Percentiles rank a stretch among this genome's conserved stretches.
Conservation (phyloP, 2,113 vertebrate species). For the Psittacara wagleri region DNA sequence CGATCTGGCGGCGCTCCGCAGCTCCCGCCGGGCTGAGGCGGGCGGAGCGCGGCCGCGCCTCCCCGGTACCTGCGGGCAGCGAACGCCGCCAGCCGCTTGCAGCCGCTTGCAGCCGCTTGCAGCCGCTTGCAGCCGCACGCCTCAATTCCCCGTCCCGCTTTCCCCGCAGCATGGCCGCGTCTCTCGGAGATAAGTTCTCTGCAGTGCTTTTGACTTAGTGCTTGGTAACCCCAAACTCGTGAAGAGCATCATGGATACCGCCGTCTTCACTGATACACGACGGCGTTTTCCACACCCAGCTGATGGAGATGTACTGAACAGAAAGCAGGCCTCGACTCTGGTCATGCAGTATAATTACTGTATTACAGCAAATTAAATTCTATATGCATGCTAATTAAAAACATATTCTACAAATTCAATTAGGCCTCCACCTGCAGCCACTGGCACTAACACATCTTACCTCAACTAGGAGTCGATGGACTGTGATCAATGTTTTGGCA, state of each 20-base stretch:
- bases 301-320: accelerated
- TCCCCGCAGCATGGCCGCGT: background rate
- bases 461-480: background rate
- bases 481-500: background rate
- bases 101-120: too few relatives aligned
- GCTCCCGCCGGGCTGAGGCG: too few relatives aligned
- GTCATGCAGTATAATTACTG: background rate
- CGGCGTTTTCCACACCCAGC: background rate
- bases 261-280: accelerated
- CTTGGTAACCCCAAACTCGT: background rate
- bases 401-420: background rate
- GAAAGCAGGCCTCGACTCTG: background rate
- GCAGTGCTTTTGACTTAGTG: background rate
- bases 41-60: too few relatives aligned
- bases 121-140: accelerated
- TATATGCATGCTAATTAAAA: background rate
- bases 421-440: background rate
- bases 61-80: background rate
- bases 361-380: background rate
- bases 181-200: background rate
- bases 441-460: background rate
- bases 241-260: background rate
- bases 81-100: too few relatives aligned
- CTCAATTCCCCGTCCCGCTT: background rate
- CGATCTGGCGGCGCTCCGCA: too few relatives aligned